These are phyloP conservation scores for Drosophila meridionalis DNA, from an alignment of 2,888 invertebrate genomes.

Conservation along the genomic window DNA sequence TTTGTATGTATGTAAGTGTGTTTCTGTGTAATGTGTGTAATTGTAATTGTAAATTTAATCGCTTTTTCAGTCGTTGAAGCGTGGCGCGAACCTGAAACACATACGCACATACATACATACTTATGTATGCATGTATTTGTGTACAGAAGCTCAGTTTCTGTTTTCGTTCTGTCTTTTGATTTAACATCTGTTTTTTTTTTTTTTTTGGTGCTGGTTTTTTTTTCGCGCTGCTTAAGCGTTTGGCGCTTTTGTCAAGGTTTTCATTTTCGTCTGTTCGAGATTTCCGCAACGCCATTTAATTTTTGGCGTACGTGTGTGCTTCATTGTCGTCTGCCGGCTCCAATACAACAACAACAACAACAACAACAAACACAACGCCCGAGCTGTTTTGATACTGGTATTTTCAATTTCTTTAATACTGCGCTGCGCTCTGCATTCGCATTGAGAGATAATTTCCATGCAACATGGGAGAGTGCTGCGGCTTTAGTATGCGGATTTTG, in stretches of 20 bases:
- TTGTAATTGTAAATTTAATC: constrained; percentile 15
- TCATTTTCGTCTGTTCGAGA: constrained; percentile 48
- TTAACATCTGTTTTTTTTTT: constrained; percentile 12
- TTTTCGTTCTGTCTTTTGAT: constrained; percentile 23
- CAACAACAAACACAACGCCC: constrained; percentile 1
- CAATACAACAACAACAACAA: constrained; percentile 11
- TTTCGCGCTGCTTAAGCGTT: constrained; percentile 27
- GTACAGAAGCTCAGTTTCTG: constrained; percentile 18
- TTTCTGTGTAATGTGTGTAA: constrained; percentile 1
- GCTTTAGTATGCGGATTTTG: constrained; percentile 64
- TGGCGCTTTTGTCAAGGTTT: constrained; percentile 58
- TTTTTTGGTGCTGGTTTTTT: constrained; percentile 6
- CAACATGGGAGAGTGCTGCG: constrained; percentile 24
- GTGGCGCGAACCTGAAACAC: background rate
- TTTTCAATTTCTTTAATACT: constrained; percentile 37
- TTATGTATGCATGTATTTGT: background rate
- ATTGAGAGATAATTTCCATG: constrained; percentile 15
- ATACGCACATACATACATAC: background rate
- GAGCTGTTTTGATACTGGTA: constrained; percentile 18
- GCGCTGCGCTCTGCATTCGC: constrained; percentile 21
- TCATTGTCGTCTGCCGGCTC: constrained; percentile 43
- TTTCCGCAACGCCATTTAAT: constrained; percentile 75
- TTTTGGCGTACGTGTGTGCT: constrained; percentile 73
- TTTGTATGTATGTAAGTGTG: background rate
- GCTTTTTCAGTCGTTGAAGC: background rate